Percentiles rank a stretch among this genome's conserved stretches.
phyloP scores from a whole-genome alignment of 2,113 vertebrate genomes.

The Sorex araneus region DNA sequence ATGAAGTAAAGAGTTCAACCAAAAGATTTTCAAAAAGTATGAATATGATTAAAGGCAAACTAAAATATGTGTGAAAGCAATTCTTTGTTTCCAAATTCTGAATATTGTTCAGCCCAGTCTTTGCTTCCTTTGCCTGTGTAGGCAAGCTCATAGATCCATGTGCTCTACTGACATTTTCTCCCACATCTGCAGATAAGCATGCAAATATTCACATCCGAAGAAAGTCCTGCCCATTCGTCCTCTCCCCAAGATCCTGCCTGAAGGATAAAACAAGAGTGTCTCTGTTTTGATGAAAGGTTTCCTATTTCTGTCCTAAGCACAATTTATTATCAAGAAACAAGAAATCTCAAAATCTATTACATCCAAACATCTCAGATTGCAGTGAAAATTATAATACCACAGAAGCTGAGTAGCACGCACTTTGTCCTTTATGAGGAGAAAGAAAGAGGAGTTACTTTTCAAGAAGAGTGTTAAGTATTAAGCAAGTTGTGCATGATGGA shows the following conservation, averaged over 20 bases:
- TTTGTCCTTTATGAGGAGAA: neutral
- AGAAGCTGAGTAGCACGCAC: rapidly evolving
- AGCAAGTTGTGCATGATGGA: neutral
- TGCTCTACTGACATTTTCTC: neutral
- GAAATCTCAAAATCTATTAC: neutral
- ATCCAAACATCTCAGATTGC: neutral
- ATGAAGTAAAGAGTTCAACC: neutral
- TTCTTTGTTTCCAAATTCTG: neutral
- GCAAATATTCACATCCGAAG: neutral
- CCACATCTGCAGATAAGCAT: neutral
- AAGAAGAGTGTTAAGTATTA: too few species aligned
- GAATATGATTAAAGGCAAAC: neutral
- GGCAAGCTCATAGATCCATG: neutral
- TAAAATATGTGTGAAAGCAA: neutral
- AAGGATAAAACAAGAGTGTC: neutral
- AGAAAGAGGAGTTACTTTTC: neutral
- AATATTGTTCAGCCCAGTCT: neutral
- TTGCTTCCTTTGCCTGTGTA: neutral
- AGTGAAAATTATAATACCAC: neutral
- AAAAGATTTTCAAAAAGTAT: neutral
- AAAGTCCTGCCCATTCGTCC: neutral
- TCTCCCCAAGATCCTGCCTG: neutral
- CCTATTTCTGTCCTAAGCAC: neutral
- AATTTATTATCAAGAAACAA: neutral
- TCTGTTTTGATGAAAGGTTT: neutral